Base-by-base conservation (phyloP, 2,113 vertebrate species). In the Manacus vitellinus region DNA sequence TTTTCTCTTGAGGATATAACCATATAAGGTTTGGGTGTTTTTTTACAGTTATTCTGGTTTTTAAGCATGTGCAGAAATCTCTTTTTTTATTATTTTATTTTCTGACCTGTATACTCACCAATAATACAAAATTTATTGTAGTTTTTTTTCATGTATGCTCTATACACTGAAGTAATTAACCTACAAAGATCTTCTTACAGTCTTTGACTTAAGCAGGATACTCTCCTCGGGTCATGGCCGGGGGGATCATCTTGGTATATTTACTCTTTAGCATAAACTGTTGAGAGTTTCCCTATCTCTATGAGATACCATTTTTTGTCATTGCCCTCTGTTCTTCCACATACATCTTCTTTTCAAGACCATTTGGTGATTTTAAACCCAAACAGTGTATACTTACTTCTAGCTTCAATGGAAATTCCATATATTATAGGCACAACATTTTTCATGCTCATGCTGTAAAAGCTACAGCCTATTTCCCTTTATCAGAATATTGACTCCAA, bases 21-120 rank as follows among this genome's bases (percentile, higher is more conserved):
- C 4, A 12, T 58, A 27, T 30, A 8, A 58, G 25, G 11, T 31
- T 31, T 31, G 33, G 5, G 33, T 7, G 0, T 27, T 43, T 43
- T n/a, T 54, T 85, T n/a, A 58, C 17, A 21, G 13, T 35, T 70
- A 24, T 31, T 54, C 33, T 76, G 8, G 0, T 4, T 28, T 71
- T 82, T 28, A 46, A 65, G 17, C 1, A 0, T 85, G 8, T 46
- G 39, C 19, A 71, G 19, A 66, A 61, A 31, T 63, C 0, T 14
- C 4, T 24, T 39, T 67, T 61, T 35, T 85, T 66, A 52, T 52
- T 52, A 52, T 41, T 27, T 5, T 17, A 37, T 9, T 63, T 12
- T 62, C 14, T 56, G 41, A 52, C 8, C 9, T 70, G 2, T n/a
- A 9, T 41, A 49, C 16, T 85, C 28, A 58, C 24, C 28, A 72